phyloP scores from a whole-genome alignment of 2,113 vertebrate species.

The Oxygymnocypris stewartii region DNA sequence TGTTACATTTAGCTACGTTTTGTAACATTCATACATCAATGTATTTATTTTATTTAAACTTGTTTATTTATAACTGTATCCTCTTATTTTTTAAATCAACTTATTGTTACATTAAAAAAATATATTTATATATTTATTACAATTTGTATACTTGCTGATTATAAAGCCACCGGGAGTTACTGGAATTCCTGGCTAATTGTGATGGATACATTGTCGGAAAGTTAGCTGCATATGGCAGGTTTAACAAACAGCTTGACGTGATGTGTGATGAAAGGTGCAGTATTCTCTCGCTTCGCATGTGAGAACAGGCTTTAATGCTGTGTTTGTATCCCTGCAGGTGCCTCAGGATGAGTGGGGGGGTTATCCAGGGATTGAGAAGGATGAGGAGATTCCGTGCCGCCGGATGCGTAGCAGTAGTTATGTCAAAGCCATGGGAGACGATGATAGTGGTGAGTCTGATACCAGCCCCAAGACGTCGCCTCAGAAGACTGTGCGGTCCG shows the following conservation, averaged over 20 bases:
- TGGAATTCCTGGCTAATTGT: constrained; percentile 13
- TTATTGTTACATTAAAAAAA: not conserved
- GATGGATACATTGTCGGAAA: not conserved
- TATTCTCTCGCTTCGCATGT: not conserved
- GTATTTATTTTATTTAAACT: no score
- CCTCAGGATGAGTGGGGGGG: constrained; percentile 97
- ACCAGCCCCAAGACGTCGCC: constrained; percentile 92
- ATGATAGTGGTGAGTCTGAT: constrained; percentile 95
- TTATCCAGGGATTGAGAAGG: constrained; percentile 85
- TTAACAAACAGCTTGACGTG: not conserved
- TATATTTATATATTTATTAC: not conserved
- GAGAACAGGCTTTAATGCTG: not conserved
- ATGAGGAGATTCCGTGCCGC: constrained; percentile 94
- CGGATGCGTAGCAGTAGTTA: constrained; percentile 98
- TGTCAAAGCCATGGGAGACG: constrained; percentile 98
- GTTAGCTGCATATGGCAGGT: not conserved
- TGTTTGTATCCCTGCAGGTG: constrained; percentile 75
- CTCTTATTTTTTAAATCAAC: not conserved
- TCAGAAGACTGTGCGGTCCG: constrained; percentile 81
- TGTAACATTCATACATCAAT: no score
- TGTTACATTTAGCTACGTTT: not conserved
- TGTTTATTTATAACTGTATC: no score
- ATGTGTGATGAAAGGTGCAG: constrained; percentile 9
- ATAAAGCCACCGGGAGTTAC: not conserved
- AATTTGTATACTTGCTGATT: not conserved